Conservation (phyloP, 2,797 vertebrate species). For the Poeciliopsis paucimaculata region DNA sequence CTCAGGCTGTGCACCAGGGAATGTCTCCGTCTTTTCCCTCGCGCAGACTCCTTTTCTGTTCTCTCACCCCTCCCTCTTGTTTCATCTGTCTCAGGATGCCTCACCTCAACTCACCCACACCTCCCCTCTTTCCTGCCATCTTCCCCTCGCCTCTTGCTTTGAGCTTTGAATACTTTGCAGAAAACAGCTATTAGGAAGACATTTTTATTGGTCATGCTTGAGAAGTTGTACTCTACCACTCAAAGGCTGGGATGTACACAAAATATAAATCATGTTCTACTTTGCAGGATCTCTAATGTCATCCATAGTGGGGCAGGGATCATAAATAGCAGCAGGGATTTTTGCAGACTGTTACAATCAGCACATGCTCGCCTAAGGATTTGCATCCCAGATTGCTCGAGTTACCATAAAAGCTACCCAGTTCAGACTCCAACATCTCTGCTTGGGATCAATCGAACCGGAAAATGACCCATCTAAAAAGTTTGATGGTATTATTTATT, state of each 20-base stretch:
- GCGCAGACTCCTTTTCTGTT: constrained; percentile 38
- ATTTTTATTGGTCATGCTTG: constrained; percentile 67
- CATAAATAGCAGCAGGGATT: constrained; percentile 50
- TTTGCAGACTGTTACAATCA: constrained; percentile 49
- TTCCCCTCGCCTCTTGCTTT: constrained; percentile 43
- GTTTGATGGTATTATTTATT: constrained; percentile 66
- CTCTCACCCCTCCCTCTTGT: constrained; percentile 44
- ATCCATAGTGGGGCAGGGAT: constrained; percentile 20
- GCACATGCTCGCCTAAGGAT: constrained; percentile 32
- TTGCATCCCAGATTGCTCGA: constrained; percentile 44
- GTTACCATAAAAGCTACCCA: constrained; percentile 57
- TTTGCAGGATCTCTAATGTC: constrained; percentile 60
- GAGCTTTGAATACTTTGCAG: constrained; percentile 48
- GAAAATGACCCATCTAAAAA: constrained; percentile 38
- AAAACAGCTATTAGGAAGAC: constrained; percentile 61
- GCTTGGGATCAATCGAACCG: constrained; percentile 47
- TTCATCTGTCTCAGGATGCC: constrained; percentile 64
- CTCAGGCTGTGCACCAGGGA: constrained; percentile 50
- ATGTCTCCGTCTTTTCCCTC: constrained; percentile 60
- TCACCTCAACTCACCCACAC: constrained; percentile 59
- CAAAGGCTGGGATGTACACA: constrained; percentile 39
- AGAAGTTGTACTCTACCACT: constrained; percentile 51
- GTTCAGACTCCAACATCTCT: constrained; percentile 49
- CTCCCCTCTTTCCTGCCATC: constrained; percentile 54
- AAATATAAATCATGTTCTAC: constrained; percentile 58